A percentile compares a stretch with the other conserved stretches of the same genome.
Conservation (phyloP, 2,113 vertebrate species). For the Pseudorasbora parva region DNA sequence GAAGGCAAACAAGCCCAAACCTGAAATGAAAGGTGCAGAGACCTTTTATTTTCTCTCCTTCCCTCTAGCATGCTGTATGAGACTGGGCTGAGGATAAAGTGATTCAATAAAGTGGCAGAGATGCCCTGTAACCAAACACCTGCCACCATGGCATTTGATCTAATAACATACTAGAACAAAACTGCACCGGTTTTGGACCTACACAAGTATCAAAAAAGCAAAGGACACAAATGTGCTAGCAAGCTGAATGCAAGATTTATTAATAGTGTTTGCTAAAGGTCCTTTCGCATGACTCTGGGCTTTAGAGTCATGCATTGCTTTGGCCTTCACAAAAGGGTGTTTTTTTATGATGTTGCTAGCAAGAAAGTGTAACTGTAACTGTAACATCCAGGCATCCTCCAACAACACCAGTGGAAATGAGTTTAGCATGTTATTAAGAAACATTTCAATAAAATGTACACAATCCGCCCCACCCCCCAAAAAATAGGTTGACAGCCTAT, state of each 20-base stretch:
- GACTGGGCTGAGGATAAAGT: not conserved
- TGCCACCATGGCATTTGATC: not conserved
- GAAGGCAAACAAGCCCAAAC: slow-evolving; percentile 13
- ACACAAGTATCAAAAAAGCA: not conserved
- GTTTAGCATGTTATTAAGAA: too few species aligned
- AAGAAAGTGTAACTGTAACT: not conserved
- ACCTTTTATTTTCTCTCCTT: not conserved
- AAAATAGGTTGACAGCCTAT: too few species aligned
- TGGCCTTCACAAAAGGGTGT: not conserved
- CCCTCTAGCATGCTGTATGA: not conserved
- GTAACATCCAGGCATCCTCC: too few species aligned
- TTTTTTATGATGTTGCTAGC: not conserved
- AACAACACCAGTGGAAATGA: too few species aligned
- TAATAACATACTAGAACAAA: not conserved
- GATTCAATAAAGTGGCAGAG: not conserved
- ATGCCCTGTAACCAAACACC: not conserved
- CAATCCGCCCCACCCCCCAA: too few species aligned
- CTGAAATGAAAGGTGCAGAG: not conserved
- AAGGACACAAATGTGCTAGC: not conserved
- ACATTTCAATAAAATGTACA: too few species aligned
- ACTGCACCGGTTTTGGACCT: not conserved
- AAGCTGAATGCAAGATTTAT: not conserved
- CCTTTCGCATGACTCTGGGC: not conserved
- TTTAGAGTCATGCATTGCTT: not conserved
- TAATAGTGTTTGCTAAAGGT: not conserved